These are phyloP conservation scores for Ctena decussata DNA, from an alignment of 2,888 invertebrate genomes.

Conservation along the genomic window DNA sequence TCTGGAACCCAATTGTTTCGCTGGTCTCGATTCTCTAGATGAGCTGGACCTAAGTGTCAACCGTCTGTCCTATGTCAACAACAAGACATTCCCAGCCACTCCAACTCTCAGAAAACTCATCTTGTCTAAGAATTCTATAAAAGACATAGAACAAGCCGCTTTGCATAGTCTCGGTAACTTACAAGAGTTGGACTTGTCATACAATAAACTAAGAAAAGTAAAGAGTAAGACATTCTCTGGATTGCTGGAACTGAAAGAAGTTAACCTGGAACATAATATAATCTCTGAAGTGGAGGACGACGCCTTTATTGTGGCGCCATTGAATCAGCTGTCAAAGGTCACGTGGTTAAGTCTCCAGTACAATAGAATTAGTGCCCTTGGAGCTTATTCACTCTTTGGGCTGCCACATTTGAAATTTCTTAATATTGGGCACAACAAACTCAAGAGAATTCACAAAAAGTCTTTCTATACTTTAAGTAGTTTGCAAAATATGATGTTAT, in stretches of 20 bases:
- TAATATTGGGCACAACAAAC: conserved; percentile 74
- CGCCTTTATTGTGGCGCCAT: conserved; percentile 71
- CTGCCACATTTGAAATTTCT: conserved; percentile 75
- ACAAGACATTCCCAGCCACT: conserved; percentile 64
- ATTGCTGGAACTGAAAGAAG: conserved; percentile 69
- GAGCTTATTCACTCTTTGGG: conserved; percentile 67
- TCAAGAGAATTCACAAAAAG: conserved; percentile 69
- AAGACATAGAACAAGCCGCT: conserved; percentile 62
- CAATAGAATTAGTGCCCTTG: conserved; percentile 68
- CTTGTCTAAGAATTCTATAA: conserved; percentile 69
- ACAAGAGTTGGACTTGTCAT: conserved; percentile 69
- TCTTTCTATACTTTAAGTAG: conserved; percentile 68
- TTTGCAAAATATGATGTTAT: conserved; percentile 69
- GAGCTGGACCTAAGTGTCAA: conserved; percentile 72
- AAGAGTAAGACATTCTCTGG: conserved; percentile 70
- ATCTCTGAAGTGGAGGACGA: conserved; percentile 72
- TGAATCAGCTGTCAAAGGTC: conserved; percentile 71
- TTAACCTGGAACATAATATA: conserved; percentile 74
- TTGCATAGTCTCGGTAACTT: conserved; percentile 60
- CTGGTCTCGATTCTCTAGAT: conserved; percentile 61
- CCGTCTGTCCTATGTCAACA: conserved; percentile 61
- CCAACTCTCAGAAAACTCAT: conserved; percentile 59
- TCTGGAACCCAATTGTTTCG: conserved; percentile 68
- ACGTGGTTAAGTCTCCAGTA: conserved; percentile 75
- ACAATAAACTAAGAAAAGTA: conserved; percentile 72